Base-by-base conservation (phyloP, 2,113 vertebrate species). In the Malurus melanocephalus region DNA sequence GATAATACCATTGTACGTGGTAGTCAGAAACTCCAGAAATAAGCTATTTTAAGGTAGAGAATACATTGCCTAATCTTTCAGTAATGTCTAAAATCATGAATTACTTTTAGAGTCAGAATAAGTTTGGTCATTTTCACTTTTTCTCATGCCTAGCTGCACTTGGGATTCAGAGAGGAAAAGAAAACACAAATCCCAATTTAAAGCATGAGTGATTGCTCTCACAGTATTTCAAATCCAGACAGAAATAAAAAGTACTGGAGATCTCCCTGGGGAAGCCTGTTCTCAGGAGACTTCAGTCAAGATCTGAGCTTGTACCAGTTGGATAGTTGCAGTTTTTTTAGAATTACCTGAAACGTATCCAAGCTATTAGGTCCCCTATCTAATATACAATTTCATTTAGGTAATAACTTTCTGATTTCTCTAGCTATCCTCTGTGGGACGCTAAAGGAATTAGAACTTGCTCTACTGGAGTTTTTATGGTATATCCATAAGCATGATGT, bases 101-200 rank as follows among this genome's bases (percentile, higher is more conserved):
- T 59, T 55, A 76, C 38, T 90, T 85, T 87, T 76, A 69, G 16
- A 76, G 20, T 56, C n/a, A 40, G n/a, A 89, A 40, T 40, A 87
- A 56, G 30, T 43, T 67, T 1, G 8, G 75, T 62, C 27, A 78
- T 71, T 82, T 87, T 80, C 32, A 16, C 52, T 27, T 77, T 92
- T 89, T 65, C 30, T 85, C 49, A 66, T 71, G 32, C 45, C 28
- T 45, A 80, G 14, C 11, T 92, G 52, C 45, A 60, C 24, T 59
- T 66, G 60, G 46, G 66, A 87, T 88, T 93, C 4, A 5, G 57
- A 88, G 38, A 79, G 53, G 69, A 94, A 68, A 6, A 86, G 62
- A 85, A 94, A 93, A 90, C 13, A 65, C 65, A 94, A 90, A 94
- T 90, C 66, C 69, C 69, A 91, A 89, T 95, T 89, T 94, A 88